Conservation (phyloP, 2,797 vertebrate species). For the Etheostoma perlongum region DNA sequence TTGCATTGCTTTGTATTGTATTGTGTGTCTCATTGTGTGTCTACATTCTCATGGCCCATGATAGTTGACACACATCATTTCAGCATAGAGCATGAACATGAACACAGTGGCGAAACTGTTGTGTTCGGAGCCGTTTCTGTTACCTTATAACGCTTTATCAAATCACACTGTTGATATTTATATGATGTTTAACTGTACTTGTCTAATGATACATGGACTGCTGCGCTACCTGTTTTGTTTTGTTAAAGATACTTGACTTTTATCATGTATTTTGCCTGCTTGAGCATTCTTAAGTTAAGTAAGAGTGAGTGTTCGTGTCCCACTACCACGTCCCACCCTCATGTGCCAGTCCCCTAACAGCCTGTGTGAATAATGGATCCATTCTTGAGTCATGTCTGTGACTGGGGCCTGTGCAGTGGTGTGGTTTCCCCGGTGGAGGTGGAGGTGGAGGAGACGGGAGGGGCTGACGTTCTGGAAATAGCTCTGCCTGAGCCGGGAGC, state of each 20-base stretch:
- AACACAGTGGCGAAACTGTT: constrained; percentile 1
- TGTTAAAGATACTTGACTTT: constrained; percentile 32
- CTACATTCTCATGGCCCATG: constrained; percentile 16
- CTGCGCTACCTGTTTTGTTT: constrained; percentile 45
- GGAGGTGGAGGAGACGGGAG: constrained; percentile 66
- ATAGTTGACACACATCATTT: constrained; percentile 27
- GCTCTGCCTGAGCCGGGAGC: constrained; percentile 63
- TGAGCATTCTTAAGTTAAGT: constrained; percentile 56
- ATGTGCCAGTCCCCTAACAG: constrained; percentile 68
- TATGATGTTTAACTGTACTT: constrained; percentile 13
- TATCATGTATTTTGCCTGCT: constrained; percentile 48
- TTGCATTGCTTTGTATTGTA: constrained; percentile 21
- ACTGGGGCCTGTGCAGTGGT: constrained; percentile 66
- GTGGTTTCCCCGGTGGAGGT: constrained; percentile 75
- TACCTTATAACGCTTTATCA: background rate
- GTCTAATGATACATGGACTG: constrained; percentile 22
- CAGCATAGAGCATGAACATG: background rate
- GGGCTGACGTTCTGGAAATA: constrained; percentile 77
- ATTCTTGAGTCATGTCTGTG: constrained; percentile 81
- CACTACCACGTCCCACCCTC: constrained; percentile 52
- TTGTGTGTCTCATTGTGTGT: constrained; percentile 25
- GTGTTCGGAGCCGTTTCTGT: background rate
- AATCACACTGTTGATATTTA: constrained; percentile 21
- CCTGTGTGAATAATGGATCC: constrained; percentile 84
- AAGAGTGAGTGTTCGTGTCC: constrained; percentile 57